Conservation (phyloP, 2,888 invertebrate genomes). For the Melolontha melolontha region DNA sequence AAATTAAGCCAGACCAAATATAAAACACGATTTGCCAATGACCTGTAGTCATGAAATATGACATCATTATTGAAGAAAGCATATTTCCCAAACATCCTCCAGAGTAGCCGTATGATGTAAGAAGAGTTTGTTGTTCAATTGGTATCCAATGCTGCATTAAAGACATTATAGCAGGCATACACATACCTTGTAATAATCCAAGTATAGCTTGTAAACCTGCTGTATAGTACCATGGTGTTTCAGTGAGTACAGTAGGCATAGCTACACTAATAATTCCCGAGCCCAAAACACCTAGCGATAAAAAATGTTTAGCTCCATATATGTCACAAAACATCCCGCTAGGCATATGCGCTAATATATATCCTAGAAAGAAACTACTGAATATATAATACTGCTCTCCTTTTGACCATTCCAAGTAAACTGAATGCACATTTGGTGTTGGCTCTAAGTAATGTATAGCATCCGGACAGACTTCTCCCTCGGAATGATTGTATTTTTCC, state of each 20-base stretch:
- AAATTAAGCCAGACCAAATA: neutral
- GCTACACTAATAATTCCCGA: neutral
- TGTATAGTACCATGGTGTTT: neutral
- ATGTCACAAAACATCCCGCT: slow-evolving; percentile 9
- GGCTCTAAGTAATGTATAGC: no score
- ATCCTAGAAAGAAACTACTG: slow-evolving; percentile 19
- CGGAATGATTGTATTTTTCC: no score
- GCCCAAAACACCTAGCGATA: neutral
- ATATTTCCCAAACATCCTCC: slow-evolving; percentile 15
- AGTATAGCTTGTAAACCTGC: neutral
- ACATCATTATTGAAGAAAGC: neutral
- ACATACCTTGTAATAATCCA: slow-evolving; percentile 14
- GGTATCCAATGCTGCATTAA: slow-evolving; percentile 4
- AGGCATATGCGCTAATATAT: neutral
- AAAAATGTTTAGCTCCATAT: slow-evolving; percentile 19
- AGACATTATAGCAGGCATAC: neutral
- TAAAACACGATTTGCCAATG: slow-evolving; percentile 9
- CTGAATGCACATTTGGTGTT: no score
- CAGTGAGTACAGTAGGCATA: neutral
- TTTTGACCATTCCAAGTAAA: slow-evolving; percentile 12
- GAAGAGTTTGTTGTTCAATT: neutral
- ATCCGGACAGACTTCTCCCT: no score
- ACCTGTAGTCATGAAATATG: neutral
- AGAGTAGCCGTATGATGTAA: slow-evolving; percentile 17
- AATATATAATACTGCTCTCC: neutral